Evolutionary conservation across 2,113 vertebrate genomes (phyloP).

Genomic region (Psephotus haematonotus): DNA sequence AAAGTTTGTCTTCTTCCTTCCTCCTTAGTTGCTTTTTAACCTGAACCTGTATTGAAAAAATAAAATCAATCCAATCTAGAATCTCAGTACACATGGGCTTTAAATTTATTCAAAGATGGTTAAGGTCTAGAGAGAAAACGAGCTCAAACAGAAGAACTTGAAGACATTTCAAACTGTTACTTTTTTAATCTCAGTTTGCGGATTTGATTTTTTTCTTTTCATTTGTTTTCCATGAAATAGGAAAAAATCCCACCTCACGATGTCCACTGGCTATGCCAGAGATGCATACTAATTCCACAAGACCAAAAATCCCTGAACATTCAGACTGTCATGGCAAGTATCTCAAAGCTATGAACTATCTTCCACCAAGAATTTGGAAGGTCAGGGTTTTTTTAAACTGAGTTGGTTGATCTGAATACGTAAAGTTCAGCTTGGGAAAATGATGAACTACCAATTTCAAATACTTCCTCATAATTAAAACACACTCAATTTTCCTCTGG

Average conservation of each 20-base stretch:
- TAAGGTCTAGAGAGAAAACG: not conserved
- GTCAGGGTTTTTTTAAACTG: not conserved
- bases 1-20: slow-evolving; percentile 59
- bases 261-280: not conserved
- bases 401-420: not conserved
- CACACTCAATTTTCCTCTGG: accelerated
- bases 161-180: not conserved
- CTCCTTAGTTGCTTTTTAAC: slow-evolving; percentile 61
- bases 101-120: not conserved
- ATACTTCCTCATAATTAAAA: not conserved
- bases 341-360: not conserved
- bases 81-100: not conserved
- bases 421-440: not conserved
- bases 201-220: not conserved
- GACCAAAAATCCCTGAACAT: not conserved
- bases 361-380: not conserved
- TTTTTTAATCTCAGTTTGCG: not conserved
- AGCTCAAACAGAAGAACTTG: not conserved
- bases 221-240: not conserved
- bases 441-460: not conserved
- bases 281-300: not conserved
- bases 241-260: not conserved
- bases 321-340: not conserved
- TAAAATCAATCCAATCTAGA: not conserved
- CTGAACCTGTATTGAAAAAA: slow-evolving; percentile 73